Evolutionary conservation across 2,888 invertebrate genomes (phyloP).

Genomic region (Antitype chi): DNA sequence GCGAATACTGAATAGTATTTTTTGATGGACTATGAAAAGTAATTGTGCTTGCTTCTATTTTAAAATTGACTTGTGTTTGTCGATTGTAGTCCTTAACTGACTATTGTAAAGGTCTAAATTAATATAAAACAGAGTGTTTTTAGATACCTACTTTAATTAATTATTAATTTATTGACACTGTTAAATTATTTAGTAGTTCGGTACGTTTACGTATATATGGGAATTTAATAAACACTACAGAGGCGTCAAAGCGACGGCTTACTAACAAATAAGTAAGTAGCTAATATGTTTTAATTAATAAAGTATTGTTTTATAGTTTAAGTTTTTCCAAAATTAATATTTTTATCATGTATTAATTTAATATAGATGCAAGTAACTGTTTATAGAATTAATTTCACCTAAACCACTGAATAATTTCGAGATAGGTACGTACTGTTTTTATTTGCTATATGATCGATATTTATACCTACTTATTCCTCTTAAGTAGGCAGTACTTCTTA

Average conservation of each 20-base stretch:
- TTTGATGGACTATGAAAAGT: slow-evolving; percentile 37
- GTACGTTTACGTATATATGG: neutral
- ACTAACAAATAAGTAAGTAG: neutral
- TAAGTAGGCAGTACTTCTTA: neutral
- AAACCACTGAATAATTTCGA: neutral
- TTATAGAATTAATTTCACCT: neutral
- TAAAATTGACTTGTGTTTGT: neutral
- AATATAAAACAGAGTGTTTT: neutral
- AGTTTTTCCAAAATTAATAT: neutral
- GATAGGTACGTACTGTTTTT: neutral
- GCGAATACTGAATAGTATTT: slow-evolving; percentile 25
- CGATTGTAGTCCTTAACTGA: neutral
- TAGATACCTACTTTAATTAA: neutral
- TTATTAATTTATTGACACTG: slow-evolving; percentile 3
- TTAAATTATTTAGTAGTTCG: slow-evolving; percentile 19
- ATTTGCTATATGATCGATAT: neutral
- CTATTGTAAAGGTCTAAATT: neutral
- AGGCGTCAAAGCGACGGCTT: neutral
- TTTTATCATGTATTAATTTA: neutral
- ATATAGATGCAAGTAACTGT: neutral
- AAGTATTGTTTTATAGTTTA: neutral
- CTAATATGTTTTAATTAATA: neutral
- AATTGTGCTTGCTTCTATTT: slow-evolving; percentile 20
- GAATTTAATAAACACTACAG: neutral
- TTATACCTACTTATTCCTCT: no score